These are phyloP conservation scores for Corvus cornix DNA, from an alignment of 2,113 vertebrate species.

Conservation along the genomic window DNA sequence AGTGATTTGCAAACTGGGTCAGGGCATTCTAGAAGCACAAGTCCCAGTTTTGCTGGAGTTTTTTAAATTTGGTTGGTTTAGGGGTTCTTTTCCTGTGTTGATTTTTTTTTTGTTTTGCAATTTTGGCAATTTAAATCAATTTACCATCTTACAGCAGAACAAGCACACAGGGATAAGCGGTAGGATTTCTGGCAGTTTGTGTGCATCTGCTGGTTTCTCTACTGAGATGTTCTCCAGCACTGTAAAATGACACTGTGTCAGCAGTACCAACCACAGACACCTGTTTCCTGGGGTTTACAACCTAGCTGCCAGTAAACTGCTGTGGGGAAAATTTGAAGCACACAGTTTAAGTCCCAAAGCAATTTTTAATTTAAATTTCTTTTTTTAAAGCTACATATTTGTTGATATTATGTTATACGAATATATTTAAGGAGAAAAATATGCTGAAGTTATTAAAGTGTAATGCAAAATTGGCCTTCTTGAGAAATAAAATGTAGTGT, in stretches of 20 bases:
- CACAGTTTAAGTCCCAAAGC: not conserved
- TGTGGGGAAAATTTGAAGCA: not conserved
- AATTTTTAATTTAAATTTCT: not conserved
- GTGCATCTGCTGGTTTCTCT: not conserved
- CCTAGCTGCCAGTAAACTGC: not conserved
- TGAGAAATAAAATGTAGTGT: constrained; percentile 12
- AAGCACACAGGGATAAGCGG: not conserved
- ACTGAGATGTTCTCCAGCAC: not conserved
- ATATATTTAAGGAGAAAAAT: constrained; percentile 24
- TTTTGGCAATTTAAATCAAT: not conserved
- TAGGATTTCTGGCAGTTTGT: not conserved
- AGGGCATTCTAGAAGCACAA: constrained; percentile 33
- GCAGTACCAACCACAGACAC: not conserved
- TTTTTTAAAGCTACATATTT: not conserved
- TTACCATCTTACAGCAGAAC: not conserved
- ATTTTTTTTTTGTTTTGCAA: not conserved
- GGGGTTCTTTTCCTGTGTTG: not conserved
- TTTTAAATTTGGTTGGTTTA: not conserved
- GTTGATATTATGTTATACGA: not conserved
- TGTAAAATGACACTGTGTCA: not conserved
- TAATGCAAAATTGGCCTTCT: not conserved
- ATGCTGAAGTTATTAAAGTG: not conserved
- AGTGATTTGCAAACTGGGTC: not conserved
- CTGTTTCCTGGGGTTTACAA: not conserved
- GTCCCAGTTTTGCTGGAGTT: not conserved